phyloP scores from a whole-genome alignment of 2,113 vertebrate genomes.

The Emydura subglobosa region DNA sequence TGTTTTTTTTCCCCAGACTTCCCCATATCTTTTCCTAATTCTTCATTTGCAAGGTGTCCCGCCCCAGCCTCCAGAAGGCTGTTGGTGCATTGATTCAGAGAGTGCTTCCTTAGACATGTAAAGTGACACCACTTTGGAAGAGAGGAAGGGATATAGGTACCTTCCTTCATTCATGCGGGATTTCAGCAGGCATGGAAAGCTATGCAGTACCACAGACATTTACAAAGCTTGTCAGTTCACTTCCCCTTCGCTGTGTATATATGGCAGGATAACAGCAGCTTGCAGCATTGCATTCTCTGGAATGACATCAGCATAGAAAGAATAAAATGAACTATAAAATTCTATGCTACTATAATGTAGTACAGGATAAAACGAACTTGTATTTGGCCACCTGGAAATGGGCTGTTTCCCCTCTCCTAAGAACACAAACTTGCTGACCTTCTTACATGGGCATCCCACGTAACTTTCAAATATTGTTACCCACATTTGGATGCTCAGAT shows the following conservation, averaged over 20 bases:
- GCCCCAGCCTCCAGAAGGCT: background rate
- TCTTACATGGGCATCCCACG: background rate
- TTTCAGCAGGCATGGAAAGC: background rate
- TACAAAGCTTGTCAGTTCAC: background rate
- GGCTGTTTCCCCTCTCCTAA: background rate
- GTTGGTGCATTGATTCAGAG: background rate
- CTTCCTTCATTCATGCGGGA: background rate
- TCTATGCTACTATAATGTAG: background rate
- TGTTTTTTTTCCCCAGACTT: background rate
- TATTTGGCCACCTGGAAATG: background rate
- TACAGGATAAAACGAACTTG: background rate
- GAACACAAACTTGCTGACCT: background rate
- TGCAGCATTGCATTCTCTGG: background rate
- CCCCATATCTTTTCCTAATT: background rate
- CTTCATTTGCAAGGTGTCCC: background rate
- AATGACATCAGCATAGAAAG: background rate
- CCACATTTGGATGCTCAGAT: fast-evolving
- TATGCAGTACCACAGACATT: background rate
- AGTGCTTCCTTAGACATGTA: fast-evolving
- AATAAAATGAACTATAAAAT: background rate
- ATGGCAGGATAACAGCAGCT: background rate
- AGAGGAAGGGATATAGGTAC: background rate
- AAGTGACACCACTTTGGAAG: fast-evolving
- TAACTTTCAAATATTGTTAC: background rate
- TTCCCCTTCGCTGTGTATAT: background rate